Evolutionary conservation across 2,888 invertebrate species (phyloP).

Genomic region (Sipha maydis): DNA sequence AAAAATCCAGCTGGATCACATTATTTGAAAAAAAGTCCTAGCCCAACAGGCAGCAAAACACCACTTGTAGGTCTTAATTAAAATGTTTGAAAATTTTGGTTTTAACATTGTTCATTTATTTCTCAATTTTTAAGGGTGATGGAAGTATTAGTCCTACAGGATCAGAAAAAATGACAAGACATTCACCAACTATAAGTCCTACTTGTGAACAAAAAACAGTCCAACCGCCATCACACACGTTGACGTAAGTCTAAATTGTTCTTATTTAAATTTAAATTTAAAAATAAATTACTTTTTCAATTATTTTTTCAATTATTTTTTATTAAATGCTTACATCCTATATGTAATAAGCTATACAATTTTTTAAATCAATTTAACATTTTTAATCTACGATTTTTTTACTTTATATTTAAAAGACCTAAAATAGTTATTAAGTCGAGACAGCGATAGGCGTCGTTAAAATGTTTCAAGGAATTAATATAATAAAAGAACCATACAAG

Average conservation of each 20-base stretch:
- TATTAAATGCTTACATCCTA: no score
- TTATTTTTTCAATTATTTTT: no score
- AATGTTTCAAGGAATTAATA: no score
- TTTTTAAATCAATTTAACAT: no score
- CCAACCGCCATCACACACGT: slow-evolving; percentile 44
- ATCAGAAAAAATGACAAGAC: slow-evolving; percentile 49
- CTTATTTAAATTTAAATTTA: not conserved
- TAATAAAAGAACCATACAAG: no score
- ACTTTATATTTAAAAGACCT: no score
- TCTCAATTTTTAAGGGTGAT: slow-evolving; percentile 47
- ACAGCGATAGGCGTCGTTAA: no score
- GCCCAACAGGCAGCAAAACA: slow-evolving; percentile 75
- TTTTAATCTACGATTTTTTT: no score
- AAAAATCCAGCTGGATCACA: slow-evolving; percentile 82
- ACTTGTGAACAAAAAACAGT: slow-evolving; percentile 58
- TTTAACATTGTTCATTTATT: not conserved
- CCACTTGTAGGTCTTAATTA: slow-evolving; percentile 40
- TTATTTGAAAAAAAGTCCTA: slow-evolving; percentile 92
- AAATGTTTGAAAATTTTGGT: not conserved
- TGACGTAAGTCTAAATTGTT: slow-evolving; percentile 39
- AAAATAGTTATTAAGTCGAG: no score
- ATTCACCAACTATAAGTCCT: slow-evolving; percentile 54
- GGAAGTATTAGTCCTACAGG: slow-evolving; percentile 52
- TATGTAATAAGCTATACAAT: no score
- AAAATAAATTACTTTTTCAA: no score